Percentiles rank a stretch among this genome's conserved stretches.
Evolutionary conservation across 37 sponge, comb jelly and placozoan species (phyloP).

Genomic region (Halisarca cf. caerulea): DNA sequence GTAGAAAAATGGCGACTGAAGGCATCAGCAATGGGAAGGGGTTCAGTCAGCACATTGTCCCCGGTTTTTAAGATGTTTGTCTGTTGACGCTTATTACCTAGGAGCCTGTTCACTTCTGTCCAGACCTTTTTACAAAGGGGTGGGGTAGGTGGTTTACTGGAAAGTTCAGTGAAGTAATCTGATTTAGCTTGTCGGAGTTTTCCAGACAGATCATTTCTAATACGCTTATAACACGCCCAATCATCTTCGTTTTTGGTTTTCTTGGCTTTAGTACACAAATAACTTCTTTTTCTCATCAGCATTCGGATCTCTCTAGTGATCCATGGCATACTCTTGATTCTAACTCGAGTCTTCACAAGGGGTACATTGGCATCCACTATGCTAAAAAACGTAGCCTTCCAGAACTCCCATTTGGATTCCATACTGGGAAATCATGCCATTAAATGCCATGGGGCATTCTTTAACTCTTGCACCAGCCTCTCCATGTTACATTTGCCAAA

Average conservation of each 20-base stretch:
- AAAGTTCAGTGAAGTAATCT: not conserved
- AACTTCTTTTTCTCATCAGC: not conserved
- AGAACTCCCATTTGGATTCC: not conserved
- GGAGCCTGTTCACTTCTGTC: not conserved
- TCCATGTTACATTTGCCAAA: conserved; percentile 3
- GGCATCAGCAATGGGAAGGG: not conserved
- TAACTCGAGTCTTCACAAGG: not conserved
- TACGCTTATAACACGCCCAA: not conserved
- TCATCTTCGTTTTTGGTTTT: not conserved
- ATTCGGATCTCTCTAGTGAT: not conserved
- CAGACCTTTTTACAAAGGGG: not conserved
- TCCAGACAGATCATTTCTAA: not conserved
- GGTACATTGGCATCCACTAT: not conserved
- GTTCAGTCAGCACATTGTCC: not conserved
- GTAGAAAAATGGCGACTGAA: not conserved
- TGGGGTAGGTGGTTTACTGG: not conserved
- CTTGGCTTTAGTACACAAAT: too few relatives aligned
- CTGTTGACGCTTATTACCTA: not conserved
- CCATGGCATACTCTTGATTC: not conserved
- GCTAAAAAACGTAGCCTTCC: not conserved
- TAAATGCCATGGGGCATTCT: not conserved
- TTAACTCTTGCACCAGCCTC: not conserved
- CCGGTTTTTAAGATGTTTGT: not conserved
- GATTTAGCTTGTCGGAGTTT: not conserved
- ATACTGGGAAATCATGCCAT: not conserved